Base-by-base conservation (phyloP, 2,113 vertebrate species). In the Myocastor coypus region DNA sequence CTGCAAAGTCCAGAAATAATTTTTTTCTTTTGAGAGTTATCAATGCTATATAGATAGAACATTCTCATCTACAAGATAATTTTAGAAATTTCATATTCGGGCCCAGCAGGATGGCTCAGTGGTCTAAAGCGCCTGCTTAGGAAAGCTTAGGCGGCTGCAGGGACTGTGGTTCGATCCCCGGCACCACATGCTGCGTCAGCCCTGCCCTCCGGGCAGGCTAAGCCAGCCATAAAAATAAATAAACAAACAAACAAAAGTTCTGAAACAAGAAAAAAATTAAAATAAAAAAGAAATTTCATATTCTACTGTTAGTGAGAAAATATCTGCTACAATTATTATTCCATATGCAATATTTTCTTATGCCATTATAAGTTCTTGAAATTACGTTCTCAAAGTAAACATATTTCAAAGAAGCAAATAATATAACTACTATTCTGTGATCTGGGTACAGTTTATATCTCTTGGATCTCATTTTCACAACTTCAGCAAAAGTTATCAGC, bases 11-110 rank as follows among this genome's bases (percentile, higher is more conserved):
- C 32, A 71, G 82, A 57, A 32, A 82, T 5, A 10, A 7, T 55
- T 68, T 91, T 9, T 93, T 87, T 93, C 73, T 81, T 96, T 63
- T 42, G 69, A 95, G 59, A 92, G 2, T 84, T 92, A 82, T 46
- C 24, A 77, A 50, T 71, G 78, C 57, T 87, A 16, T 84, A 0
- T 57, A n/a, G 83, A 42, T 71, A 71, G 82, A 85, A 19, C 7
- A 89, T 88, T 93, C 83, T 90, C 63, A 77, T 34, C 19, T 28
- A 68, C 81, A 32, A 64, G 0, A 50, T 89, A 7, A 16, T 87
- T 94, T 96, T 59, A 17, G 63, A 92, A 46, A 1, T 2, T 55
- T 0, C 0, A 46, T 46, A 84, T 82, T 46, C 30, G n/a, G n/a
- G n/a, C n/a, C n/a, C n/a, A n/a, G n/a, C n/a, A n/a, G n/a, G n/a